Base-by-base conservation (phyloP, 64 coral and sea anemone genomes). In the Hydrozoanthus tunicans region DNA sequence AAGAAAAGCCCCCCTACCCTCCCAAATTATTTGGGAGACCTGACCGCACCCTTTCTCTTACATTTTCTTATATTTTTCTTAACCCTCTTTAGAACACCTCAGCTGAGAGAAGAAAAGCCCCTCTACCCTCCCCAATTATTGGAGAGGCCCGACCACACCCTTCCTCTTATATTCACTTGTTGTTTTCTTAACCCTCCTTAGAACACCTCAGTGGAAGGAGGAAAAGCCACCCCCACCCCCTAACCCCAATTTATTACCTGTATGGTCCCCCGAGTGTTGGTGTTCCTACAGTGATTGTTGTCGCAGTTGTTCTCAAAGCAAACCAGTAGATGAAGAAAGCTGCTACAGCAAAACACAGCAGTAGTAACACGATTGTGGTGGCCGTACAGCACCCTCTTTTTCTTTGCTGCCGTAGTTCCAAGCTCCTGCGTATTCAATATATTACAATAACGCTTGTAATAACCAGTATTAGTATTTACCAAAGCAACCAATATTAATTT, bases 311-410 rank as follows among this genome's bases (percentile, higher is more conserved):
- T 10, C 58, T 24, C 20, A 81, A 81, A 9, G 9, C 56, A 56
- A 81, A 81, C 79, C 79, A 81, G 56, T 81, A 81, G 79, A 81
- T 4, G 58, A 81, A 58, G 58, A 81, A 81, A 5, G 6, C 79
- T 2, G 58, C 79, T n/a, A 11, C 9, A 6, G 58, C 79, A 11
- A 43, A 23, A 81, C 79, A 81, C 58, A 81, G 79, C 6, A 62
- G 24, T 24, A 81, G 53, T 12, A 23, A 24, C 9, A 81, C 17
- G 25, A 81, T 25, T 4, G 58, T 43, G 11, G 61, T 10, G 10
- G 58, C n/a, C 13, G 56, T 81, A 26, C 79, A 81, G 6, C 56
- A 27, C 2, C 79, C n/a, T 81, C 79, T 52, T 43, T 12, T 61
- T 26, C 24, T 4, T 58, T 59, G 17, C 3, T 24, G 56, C 23